Evolutionary conservation across 2,113 vertebrate genomes (phyloP).

Genomic region (Seriola quinqueradiata): DNA sequence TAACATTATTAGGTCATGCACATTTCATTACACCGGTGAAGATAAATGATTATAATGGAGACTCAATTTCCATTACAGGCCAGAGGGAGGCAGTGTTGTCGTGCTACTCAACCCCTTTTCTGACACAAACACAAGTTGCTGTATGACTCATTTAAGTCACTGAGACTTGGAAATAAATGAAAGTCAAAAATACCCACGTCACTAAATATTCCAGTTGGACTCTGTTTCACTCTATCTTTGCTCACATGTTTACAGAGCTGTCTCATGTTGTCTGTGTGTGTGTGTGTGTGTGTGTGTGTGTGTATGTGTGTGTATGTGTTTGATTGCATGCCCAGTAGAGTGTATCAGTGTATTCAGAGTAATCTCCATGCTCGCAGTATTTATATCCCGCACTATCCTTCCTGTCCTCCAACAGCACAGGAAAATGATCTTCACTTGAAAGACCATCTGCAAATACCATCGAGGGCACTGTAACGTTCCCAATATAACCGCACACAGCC

Average conservation of each 20-base stretch:
- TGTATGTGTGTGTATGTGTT: constrained; percentile 1
- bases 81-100: constrained; percentile 54
- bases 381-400: constrained; percentile 63
- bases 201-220: not conserved
- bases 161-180: not conserved
- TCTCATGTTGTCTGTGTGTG: not conserved
- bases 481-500: constrained; percentile 77
- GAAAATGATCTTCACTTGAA: constrained; percentile 75
- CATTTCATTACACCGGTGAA: not conserved
- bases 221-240: not conserved
- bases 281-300: not conserved
- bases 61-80: not conserved
- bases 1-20: not conserved
- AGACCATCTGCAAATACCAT: constrained; percentile 83
- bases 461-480: constrained; percentile 78
- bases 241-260: not conserved
- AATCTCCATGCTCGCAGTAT: constrained; percentile 59
- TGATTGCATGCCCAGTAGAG: constrained; percentile 20
- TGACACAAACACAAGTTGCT: not conserved
- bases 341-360: constrained; percentile 37
- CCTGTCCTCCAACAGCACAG: constrained; percentile 51
- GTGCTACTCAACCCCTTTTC: not conserved
- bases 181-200: not conserved
- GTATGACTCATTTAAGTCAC: not conserved
- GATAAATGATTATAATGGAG: not conserved